phyloP scores from a whole-genome alignment of 2,888 invertebrate genomes.

The Drepanosiphum platanoidis region DNA sequence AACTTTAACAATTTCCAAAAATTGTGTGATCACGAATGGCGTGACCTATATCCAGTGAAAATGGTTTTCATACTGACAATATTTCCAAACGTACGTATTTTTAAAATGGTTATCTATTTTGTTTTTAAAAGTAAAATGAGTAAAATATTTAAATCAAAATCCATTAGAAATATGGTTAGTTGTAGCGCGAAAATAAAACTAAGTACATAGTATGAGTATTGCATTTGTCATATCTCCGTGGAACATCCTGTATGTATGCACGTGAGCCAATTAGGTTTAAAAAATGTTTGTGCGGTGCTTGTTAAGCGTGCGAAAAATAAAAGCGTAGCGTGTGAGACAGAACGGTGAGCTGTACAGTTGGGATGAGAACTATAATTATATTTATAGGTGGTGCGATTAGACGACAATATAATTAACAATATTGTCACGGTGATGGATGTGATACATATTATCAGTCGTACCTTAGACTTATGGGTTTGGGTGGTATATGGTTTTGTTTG shows the following conservation, averaged over 20 bases:
- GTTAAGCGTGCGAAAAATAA: constrained; percentile 49
- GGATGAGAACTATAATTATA: background rate
- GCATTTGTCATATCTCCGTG: no score
- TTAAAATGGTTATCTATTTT: no score
- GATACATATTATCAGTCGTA: constrained; percentile 62
- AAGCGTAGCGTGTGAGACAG: background rate
- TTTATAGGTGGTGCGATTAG: background rate
- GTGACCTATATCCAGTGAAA: no score
- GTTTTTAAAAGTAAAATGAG: no score
- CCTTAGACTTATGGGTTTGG: constrained; percentile 59
- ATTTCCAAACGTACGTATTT: no score
- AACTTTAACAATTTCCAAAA: no score
- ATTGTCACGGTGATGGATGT: constrained; percentile 26
- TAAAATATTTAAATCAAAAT: no score
- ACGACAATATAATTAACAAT: constrained; percentile 28
- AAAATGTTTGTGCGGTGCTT: background rate
- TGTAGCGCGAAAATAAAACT: no score
- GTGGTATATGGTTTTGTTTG: constrained; percentile 43
- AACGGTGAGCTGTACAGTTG: background rate
- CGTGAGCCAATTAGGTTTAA: background rate
- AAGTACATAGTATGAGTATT: no score
- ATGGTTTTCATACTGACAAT: no score
- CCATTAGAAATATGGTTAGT: no score
- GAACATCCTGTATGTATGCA: background rate
- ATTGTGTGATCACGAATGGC: no score